Evolutionary conservation across 2,888 invertebrate species (phyloP).

Genomic region (Phyllotreta cruciferae): DNA sequence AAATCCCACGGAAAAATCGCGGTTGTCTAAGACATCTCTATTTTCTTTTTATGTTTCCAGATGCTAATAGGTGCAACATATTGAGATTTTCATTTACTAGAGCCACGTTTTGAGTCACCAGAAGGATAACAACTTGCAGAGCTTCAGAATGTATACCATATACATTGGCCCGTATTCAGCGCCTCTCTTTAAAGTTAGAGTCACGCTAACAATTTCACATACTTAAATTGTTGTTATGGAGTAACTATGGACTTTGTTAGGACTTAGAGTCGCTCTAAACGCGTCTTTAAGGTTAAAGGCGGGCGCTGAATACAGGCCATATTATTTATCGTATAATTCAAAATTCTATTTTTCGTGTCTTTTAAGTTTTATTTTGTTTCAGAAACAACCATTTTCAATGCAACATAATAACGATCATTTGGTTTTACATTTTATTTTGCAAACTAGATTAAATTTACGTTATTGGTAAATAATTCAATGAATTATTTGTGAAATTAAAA

Average conservation of each 20-base stretch:
- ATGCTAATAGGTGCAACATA: slow-evolving; percentile 57
- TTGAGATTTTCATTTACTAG: slow-evolving; percentile 48
- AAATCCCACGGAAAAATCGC: slow-evolving; percentile 34
- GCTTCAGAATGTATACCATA: slow-evolving; percentile 41
- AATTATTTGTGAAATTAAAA: not conserved
- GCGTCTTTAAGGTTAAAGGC: no score
- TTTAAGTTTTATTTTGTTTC: slow-evolving; percentile 38
- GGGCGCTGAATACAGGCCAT: no score
- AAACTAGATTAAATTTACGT: not conserved
- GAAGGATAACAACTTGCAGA: slow-evolving; percentile 48
- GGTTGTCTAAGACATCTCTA: slow-evolving; percentile 58
- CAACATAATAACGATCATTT: no score
- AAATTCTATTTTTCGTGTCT: slow-evolving; percentile 32
- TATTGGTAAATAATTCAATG: slow-evolving; percentile 8
- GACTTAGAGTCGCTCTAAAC: no score
- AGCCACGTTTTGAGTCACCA: slow-evolving; percentile 49
- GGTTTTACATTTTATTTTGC: no score
- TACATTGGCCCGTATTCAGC: no score
- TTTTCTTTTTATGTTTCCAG: slow-evolving; percentile 63
- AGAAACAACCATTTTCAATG: slow-evolving; percentile 33
- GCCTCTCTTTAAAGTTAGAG: no score
- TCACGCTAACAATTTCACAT: no score
- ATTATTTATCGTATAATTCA: slow-evolving; percentile 30
- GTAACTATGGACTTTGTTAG: no score
- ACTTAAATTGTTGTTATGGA: no score